phyloP scores from a whole-genome alignment of 2,888 invertebrate species.

The Agonopterix alstromeriana region DNA sequence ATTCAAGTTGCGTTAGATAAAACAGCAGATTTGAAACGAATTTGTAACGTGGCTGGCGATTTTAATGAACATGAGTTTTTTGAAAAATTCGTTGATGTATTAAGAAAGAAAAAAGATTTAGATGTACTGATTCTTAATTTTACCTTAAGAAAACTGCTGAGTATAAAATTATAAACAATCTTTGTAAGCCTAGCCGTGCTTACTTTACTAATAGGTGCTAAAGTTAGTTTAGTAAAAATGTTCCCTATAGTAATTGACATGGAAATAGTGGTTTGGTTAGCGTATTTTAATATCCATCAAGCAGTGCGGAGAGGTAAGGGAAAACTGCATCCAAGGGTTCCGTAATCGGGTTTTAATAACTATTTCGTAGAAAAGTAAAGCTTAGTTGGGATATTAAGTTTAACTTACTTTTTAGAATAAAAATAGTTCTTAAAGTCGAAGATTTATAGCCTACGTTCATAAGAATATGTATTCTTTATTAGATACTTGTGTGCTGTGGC shows the following conservation, averaged over 20 bases:
- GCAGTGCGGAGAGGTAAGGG: slow-evolving; percentile 28
- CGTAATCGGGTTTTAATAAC: slow-evolving; percentile 41
- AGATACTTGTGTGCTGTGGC: neutral
- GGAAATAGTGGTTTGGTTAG: slow-evolving; percentile 79
- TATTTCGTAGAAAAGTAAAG: slow-evolving; percentile 69
- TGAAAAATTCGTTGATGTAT: slow-evolving; percentile 14
- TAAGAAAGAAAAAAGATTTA: slow-evolving; percentile 11
- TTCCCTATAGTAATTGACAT: slow-evolving; percentile 92
- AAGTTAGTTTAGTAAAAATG: slow-evolving; percentile 78
- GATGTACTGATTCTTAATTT: slow-evolving; percentile 47
- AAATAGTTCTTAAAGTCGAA: slow-evolving; percentile 60
- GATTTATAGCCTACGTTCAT: slow-evolving; percentile 70
- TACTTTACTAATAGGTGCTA: slow-evolving; percentile 70
- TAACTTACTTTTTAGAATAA: slow-evolving; percentile 54
- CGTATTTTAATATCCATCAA: slow-evolving; percentile 29
- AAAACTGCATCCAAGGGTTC: slow-evolving; percentile 27
- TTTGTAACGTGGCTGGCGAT: slow-evolving; percentile 12
- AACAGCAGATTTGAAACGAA: slow-evolving; percentile 31
- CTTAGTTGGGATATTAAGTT: slow-evolving; percentile 53
- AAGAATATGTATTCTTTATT: slow-evolving; percentile 58
- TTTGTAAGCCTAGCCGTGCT: slow-evolving; percentile 69
- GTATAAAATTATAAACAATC: slow-evolving; percentile 73
- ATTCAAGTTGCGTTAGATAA: slow-evolving; percentile 14
- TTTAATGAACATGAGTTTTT: slow-evolving; percentile 17
- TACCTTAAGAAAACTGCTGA: slow-evolving; percentile 66